These are phyloP conservation scores for Amblyjoppa proteus DNA, from an alignment of 2,888 invertebrate species.

Conservation along the genomic window DNA sequence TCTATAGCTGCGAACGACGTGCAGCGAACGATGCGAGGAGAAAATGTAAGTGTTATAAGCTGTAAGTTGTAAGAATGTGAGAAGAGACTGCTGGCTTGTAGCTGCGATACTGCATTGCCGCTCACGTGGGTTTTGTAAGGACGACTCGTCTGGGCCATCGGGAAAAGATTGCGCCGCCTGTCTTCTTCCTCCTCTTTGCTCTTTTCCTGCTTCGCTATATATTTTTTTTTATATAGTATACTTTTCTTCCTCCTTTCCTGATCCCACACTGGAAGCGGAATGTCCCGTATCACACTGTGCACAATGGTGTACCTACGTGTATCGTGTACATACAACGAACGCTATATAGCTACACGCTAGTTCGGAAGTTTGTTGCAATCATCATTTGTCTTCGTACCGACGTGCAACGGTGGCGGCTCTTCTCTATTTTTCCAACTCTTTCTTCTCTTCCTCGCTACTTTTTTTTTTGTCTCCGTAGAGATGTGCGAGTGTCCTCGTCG, in stretches of 20 bases:
- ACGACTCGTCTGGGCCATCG: slow-evolving; percentile 24
- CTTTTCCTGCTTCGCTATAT: not conserved
- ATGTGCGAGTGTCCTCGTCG: slow-evolving; percentile 14
- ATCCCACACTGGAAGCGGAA: slow-evolving; percentile 15
- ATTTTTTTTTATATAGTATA: slow-evolving; percentile 36
- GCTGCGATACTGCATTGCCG: slow-evolving; percentile 3
- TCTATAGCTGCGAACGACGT: not conserved
- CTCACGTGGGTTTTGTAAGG: not conserved
- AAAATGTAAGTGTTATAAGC: slow-evolving; percentile 37
- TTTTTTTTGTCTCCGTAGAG: not conserved
- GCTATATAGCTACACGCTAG: slow-evolving; percentile 43
- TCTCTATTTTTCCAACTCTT: slow-evolving; percentile 49
- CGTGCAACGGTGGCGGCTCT: slow-evolving; percentile 53
- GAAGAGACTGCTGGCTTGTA: slow-evolving; percentile 18
- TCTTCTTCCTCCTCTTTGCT: slow-evolving; percentile 33
- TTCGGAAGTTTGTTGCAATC: slow-evolving; percentile 75
- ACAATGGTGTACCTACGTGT: slow-evolving; percentile 31
- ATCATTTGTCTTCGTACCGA: slow-evolving; percentile 74
- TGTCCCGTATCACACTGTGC: slow-evolving; percentile 26
- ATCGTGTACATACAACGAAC: slow-evolving; percentile 31
- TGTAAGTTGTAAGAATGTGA: slow-evolving; percentile 7
- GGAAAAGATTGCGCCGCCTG: slow-evolving; percentile 29
- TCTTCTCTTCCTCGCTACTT: slow-evolving; percentile 26
- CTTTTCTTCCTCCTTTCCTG: not conserved
- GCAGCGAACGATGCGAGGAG: slow-evolving; percentile 11